Evolutionary conservation across 2,888 invertebrate species (phyloP), one percentile per base, ranked within the genome.

Genomic region (Plusia festucae): DNA sequence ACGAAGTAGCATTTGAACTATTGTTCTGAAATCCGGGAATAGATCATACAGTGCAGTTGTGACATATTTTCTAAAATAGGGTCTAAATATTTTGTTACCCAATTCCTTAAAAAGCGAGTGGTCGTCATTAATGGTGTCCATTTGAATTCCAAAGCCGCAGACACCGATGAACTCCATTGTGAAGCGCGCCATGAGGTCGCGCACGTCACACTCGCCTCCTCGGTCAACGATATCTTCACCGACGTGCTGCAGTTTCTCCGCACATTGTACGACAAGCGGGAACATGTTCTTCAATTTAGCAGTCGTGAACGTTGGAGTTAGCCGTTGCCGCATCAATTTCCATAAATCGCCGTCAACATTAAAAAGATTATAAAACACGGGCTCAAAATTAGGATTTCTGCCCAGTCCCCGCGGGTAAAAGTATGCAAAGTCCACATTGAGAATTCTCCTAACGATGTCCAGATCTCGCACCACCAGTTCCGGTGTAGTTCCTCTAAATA

Each of bases 241-340:
- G 0, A 85, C 70, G 0, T 24, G 54, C 18, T 88, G 82, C 32
- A 92, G 68, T 66, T 90, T 92, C 56, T 90, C 87, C 0, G 93
- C 88, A 57, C 92, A 89, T 15, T 88, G 82, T 22, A 90, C 83
- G 1, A 93, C 82, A 20, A 93, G 76, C 1, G 93, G 93, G 56
- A 91, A 93, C 93, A 93, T 93, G 6, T 80, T 86, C 62, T 88
- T 91, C 34, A 93, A 72, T 65, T 93, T 92, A 2, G 90, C 88
- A 0, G 88, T 89, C 1, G 93, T 93, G 63, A 93, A 93, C 0
- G 92, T 88, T 0, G 92, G 84, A n/a, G 93, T 92, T n/a, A 93
- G 59, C 7, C 90, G 86, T 64, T 92, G 90, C 0, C 93, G 84
- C 15, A 91, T 61, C 9, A 93, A 75, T 68, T 86, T 92, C 93